These are phyloP conservation scores for Pocillopora meandrina DNA, from an alignment of 92 coral and sea anemone genomes.

Conservation along the genomic window DNA sequence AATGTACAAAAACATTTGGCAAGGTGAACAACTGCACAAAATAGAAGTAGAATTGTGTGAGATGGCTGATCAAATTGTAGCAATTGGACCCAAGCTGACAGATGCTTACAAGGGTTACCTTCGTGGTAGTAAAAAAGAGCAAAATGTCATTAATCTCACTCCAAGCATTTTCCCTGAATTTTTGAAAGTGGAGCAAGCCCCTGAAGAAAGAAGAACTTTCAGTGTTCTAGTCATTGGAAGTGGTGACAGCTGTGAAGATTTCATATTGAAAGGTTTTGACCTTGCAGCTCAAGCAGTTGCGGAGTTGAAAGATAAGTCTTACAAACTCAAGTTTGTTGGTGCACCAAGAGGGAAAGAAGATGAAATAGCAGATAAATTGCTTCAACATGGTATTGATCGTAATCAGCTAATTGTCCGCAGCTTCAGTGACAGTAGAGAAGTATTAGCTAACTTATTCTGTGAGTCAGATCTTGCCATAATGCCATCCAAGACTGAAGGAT, in stretches of 20 bases:
- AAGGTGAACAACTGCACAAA: no score
- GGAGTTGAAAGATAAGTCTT: neutral
- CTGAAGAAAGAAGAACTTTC: neutral
- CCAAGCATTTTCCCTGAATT: slow-evolving; percentile 8
- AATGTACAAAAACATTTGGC: no score
- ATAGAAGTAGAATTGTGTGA: no score
- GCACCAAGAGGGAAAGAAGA: neutral
- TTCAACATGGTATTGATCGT: neutral
- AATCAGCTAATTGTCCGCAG: neutral
- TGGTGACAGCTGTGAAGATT: slow-evolving; percentile 5
- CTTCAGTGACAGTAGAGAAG: neutral
- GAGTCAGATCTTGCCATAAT: neutral
- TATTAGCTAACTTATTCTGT: neutral
- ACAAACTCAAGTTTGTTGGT: slow-evolving; percentile 11
- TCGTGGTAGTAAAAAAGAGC: neutral
- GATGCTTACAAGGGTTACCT: neutral
- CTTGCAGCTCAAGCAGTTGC: slow-evolving; percentile 1
- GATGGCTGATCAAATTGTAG: no score
- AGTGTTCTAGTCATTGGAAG: neutral
- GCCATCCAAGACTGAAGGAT: slow-evolving; percentile 5
- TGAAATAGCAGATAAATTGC: neutral
- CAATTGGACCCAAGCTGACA: slow-evolving; percentile 6
- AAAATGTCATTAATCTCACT: neutral
- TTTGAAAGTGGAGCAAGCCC: neutral
- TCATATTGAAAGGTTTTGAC: neutral